Base-by-base conservation (phyloP, 2,113 vertebrate genomes). In the Tichodroma muraria region DNA sequence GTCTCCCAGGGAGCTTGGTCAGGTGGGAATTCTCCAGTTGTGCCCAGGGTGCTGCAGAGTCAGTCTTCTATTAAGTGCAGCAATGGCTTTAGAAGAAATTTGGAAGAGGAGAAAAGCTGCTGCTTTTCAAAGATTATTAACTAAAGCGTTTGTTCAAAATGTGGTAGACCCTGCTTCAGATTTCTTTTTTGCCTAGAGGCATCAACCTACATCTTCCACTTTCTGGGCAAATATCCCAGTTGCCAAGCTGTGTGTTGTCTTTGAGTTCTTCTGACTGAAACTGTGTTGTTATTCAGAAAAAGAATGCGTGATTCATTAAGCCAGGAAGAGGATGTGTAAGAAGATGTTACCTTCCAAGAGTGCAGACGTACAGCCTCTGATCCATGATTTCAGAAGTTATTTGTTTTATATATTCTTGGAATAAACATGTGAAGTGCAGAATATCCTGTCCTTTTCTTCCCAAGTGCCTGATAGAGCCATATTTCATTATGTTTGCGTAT, bases 151-250 rank as follows among this genome's bases (percentile, higher is more conserved):
- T 88, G 27, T 75, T 90, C 94, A 90, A 75, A 92, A 90, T 35
- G 90, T 93, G 96, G 40, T 92, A 93, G 86, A 88, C 92, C 49
- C 47, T 61, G 61, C 88, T 96, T 96, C 47, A 61, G 61, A 42
- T 94, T 88, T 56, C 18, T 50, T 68, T 93, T 93, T 92, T 84
- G 92, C 85, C 61, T 93, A n/a, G 65, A 93, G 69, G n/a, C 25
- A 81, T 90, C 86, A 94, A 60, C 92, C 94, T 86, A 90, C 56
- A 56, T 93, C 68, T 88, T 94, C 86, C 31, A 76, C 65, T 89
- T 90, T 53, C 79, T 4, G 10, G 80, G 86, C 27, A 23, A 82
- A 82, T 93, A 65, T 85, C 90, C 66, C 68, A 69, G 63, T 93
- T 9, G 13, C 68, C 85, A 90, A 78, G 75, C 75, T 88, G 38